phyloP scores from a whole-genome alignment of 2,113 vertebrate species.

The Dinomys branickii region DNA sequence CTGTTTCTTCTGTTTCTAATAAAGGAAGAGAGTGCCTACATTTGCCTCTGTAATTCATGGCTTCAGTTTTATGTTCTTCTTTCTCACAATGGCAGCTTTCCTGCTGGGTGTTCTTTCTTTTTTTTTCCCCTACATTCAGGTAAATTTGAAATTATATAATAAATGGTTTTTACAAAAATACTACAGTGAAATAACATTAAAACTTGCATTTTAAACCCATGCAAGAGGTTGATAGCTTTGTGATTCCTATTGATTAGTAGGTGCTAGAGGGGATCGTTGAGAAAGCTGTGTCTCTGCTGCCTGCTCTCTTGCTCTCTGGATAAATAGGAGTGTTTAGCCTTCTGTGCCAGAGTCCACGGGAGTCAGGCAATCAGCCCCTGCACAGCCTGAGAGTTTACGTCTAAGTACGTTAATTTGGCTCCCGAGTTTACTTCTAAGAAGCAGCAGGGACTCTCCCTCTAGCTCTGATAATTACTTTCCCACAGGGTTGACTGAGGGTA shows the following conservation, averaged over 20 bases:
- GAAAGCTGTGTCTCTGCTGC: constrained; percentile 12
- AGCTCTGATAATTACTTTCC: constrained; percentile 6
- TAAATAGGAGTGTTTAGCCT: background rate
- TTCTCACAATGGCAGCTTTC: constrained; percentile 79
- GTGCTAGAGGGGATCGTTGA: constrained; percentile 26
- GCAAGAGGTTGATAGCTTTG: constrained; percentile 1
- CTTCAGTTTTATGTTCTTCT: constrained; percentile 77
- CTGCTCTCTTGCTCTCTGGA: background rate
- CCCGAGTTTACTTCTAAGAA: constrained; percentile 28
- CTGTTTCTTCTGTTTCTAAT: constrained; percentile 85
- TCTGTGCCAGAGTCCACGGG: background rate
- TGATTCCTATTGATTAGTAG: constrained; percentile 54
- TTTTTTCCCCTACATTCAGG: constrained; percentile 63
- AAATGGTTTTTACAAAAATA: constrained; percentile 52
- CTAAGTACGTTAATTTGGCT: constrained; percentile 47
- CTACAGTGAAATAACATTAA: constrained; percentile 70
- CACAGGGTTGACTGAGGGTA: background rate
- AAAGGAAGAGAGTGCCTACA: constrained; percentile 79
- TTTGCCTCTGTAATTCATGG: constrained; percentile 81
- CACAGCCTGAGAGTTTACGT: constrained; percentile 7
- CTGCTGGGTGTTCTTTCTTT: constrained; percentile 70
- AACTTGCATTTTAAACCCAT: constrained; percentile 66
- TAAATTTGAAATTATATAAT: constrained; percentile 76
- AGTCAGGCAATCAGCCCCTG: constrained; percentile 6
- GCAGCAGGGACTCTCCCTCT: background rate